A percentile compares a stretch with the other conserved stretches of the same genome.
These are phyloP conservation scores for Drosophila yooni DNA, from an alignment of 2,888 invertebrate genomes.

Conservation along the genomic window DNA sequence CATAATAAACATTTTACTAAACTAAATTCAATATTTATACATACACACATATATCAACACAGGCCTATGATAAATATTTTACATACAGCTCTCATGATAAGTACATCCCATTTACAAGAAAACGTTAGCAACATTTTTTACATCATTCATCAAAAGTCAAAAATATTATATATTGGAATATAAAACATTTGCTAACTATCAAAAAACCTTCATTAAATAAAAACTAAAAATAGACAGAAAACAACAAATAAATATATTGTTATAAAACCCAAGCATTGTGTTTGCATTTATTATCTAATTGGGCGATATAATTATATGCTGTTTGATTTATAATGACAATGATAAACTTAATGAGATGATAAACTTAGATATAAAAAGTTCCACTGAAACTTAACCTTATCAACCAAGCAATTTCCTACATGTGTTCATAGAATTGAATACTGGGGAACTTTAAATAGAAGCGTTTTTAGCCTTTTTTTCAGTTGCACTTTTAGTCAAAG, in stretches of 20 bases:
- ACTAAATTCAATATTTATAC: slow-evolving; percentile 49
- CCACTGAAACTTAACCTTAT: neutral
- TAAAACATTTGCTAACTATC: slow-evolving; percentile 52
- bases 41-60: slow-evolving; percentile 3
- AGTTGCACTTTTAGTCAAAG: neutral
- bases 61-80: slow-evolving; percentile 27
- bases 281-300: slow-evolving; percentile 4
- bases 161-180: slow-evolving; percentile 60
- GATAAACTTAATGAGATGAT: neutral
- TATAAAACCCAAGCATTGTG: slow-evolving; percentile 59
- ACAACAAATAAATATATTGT: slow-evolving; percentile 74
- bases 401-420: neutral
- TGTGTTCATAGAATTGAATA: neutral
- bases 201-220: slow-evolving; percentile 39
- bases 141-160: slow-evolving; percentile 36
- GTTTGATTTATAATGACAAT: neutral
- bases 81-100: slow-evolving; percentile 28
- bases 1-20: slow-evolving; percentile 48
- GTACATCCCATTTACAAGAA: slow-evolving; percentile 22
- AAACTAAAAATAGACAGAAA: slow-evolving; percentile 34
- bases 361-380: neutral
- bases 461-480: too few relatives aligned
- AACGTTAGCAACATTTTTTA: slow-evolving; percentile 50
- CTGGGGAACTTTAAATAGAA: neutral
- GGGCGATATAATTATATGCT: neutral